phyloP scores from a whole-genome alignment of 2,797 vertebrate genomes.

The Lithobates sylvaticus region DNA sequence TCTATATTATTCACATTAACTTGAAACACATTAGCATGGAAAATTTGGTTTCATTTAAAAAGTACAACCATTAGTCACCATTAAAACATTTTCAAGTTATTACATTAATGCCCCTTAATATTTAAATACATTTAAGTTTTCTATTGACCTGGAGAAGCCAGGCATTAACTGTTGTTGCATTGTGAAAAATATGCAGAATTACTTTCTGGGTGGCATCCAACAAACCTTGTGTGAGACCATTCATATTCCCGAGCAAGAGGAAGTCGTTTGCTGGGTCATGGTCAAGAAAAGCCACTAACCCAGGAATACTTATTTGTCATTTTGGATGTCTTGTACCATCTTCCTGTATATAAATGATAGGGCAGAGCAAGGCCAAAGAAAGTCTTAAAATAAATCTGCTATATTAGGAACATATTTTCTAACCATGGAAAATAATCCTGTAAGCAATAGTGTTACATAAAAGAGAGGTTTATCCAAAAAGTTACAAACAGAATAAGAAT shows the following conservation, averaged over 20 bases:
- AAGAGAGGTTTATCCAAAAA: not conserved
- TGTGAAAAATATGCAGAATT: not conserved
- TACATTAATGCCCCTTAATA: not conserved
- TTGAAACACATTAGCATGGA: not conserved
- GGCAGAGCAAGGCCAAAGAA: not conserved
- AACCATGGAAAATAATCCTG: not conserved
- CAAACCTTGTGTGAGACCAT: not conserved
- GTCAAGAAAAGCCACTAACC: constrained; percentile 1
- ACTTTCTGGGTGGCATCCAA: constrained; percentile 8
- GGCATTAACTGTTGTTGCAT: not conserved
- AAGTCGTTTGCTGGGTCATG: not conserved
- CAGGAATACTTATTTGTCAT: not conserved
- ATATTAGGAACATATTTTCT: not conserved
- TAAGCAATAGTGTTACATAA: not conserved
- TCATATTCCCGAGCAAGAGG: not conserved
- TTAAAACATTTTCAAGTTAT: constrained; percentile 3
- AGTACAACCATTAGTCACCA: not conserved
- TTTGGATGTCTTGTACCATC: not conserved
- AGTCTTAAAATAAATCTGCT: not conserved
- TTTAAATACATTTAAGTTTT: not conserved
- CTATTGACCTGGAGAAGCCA: not conserved
- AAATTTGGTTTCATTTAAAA: constrained; percentile 3
- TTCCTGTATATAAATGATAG: not conserved
- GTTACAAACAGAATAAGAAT: not conserved
- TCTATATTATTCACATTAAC: not conserved